Percentiles rank a stretch among this genome's conserved stretches.
Evolutionary conservation across 2,888 invertebrate genomes (phyloP).

Genomic region (Orthosia incerta): DNA sequence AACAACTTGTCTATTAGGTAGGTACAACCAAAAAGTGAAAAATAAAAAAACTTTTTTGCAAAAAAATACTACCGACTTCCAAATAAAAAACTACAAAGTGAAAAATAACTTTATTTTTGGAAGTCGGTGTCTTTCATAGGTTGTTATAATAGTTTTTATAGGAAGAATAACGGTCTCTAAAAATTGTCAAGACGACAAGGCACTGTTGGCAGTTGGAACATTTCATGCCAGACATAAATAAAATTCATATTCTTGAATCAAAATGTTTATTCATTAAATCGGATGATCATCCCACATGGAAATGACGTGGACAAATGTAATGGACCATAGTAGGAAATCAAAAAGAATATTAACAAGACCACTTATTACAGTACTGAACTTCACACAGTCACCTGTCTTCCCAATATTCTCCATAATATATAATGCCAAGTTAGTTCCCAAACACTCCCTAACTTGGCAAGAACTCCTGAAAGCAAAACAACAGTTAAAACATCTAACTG

Average conservation of each 20-base stretch:
- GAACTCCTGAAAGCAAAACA: slow-evolving; percentile 24
- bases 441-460: not conserved
- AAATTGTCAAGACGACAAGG: not conserved
- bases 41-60: no score
- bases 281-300: no score
- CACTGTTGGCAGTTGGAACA: not conserved
- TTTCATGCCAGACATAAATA: not conserved
- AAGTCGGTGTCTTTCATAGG: no score
- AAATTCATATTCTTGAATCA: no score
- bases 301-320: no score
- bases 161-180: not conserved
- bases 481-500: slow-evolving; percentile 40
- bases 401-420: not conserved
- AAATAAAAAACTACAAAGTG: no score
- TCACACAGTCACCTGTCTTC: not conserved
- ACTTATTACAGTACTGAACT: not conserved
- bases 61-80: no score
- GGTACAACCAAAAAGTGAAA: no score
- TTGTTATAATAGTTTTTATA: no score
- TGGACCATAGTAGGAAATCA: not conserved
- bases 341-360: not conserved
- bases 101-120: no score
- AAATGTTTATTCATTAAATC: no score
- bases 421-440: not conserved
- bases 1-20: no score